Base-by-base conservation (phyloP, 2,888 invertebrate genomes). In the Digitonthophagus gazella region DNA sequence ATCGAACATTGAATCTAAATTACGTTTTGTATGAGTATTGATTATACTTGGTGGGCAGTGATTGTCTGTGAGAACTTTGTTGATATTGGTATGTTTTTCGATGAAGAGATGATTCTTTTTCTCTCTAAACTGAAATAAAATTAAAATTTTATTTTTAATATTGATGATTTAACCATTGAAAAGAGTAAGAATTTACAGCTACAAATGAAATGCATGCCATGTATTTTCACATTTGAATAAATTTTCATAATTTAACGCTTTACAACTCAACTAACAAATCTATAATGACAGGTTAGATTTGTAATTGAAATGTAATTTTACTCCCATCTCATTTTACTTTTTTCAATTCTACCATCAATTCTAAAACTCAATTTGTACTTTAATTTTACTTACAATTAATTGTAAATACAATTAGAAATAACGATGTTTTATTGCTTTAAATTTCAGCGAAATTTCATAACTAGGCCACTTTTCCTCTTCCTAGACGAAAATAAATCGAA, bases 81-180 rank as follows among this genome's bases (percentile, higher is more conserved):
- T 81, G 72, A 87, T 81, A 64, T 82, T 85, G 15, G 82, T 81
- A 66, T 85, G 85, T 1, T 82, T 83, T 69, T 85, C 86, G 14
- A 89, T 81, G 78, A 87, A 85, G 55, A 89, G 82, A 5, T 84
- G 84, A 61, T 88, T 86, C 70, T 86, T 86, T 78, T 87, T 85
- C 80, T 89, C 88, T 69, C 87, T 86, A 72, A 86, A 86, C 90
- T 90, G 80, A 63, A 78, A 80, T 15, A 64, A 22, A 55, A 22
- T 19, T 65, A 0, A 28, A 22, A 61, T 44, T 16, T 14, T 57
- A 57, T 5, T 11, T 15, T 57, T 14, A 5, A 11, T n/a, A 6
- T 6, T 57, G 57, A 16, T 1, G 14, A 57, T 16, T 57, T 57
- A 57, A 16, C n/a, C n/a, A 44, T 57, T 57, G 57, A 57, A 57